Evolutionary conservation across 2,113 vertebrate species (phyloP), one percentile per base, ranked within the genome.

Genomic region (Psittacara wagleri): DNA sequence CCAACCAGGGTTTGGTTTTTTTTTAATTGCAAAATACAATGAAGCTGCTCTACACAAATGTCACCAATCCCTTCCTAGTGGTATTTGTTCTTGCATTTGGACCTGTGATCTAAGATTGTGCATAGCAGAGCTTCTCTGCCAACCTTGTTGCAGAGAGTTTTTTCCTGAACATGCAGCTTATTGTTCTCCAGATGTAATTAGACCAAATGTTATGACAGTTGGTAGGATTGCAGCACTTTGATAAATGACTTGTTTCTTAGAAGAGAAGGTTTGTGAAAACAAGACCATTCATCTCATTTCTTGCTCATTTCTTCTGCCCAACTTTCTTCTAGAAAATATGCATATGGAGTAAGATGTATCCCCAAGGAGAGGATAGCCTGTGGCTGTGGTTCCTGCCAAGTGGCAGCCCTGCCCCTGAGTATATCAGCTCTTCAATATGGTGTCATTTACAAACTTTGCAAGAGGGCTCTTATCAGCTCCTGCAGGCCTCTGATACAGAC

Each of bases 181-280:
- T 97, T 97, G 96, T 96, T 98, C 97, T 96, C 92, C 87, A 90
- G 78, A 44, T 92, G 90, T 98, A 98, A 98, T 98, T 98, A 98
- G 96, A 88, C 82, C 72, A 91, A 94, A 89, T 80, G 51, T 98
- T 98, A 96, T 98, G 97, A 98, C 97, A 98, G 97, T 96, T 79
- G 94, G 94, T 57, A 59, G 92, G 94, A 87, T 92, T 95, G 85
- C 48, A 75, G 63, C 88, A 37, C 95, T 96, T 96, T 98, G 98
- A 98, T 96, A 96, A 98, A 98, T 97, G 80, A 76, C 95, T 96
- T 96, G 70, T 97, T 97, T 97, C 97, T 96, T 95, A 88, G 78
- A 95, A 94, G 87, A 54, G 92, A 93, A 87, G 93, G 89, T 94
- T 97, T 95, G 84, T 96, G 90, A 94, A 97, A 94, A 94, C 90